Evolutionary conservation across 2,888 invertebrate species (phyloP).

Genomic region (Eilema griseolum): DNA sequence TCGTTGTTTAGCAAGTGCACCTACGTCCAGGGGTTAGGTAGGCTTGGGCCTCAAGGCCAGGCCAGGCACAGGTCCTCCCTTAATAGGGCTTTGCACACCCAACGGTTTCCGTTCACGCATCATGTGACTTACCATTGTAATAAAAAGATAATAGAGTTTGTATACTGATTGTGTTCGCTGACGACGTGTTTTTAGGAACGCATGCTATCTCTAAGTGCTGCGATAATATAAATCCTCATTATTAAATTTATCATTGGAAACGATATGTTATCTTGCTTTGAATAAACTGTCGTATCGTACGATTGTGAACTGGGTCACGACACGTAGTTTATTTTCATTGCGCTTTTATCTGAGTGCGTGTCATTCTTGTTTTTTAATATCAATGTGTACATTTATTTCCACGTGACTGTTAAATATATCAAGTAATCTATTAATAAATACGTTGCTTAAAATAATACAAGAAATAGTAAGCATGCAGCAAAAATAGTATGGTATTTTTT

Average conservation of each 20-base stretch:
- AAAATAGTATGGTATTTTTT: neutral
- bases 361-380: slow-evolving; percentile 24
- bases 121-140: slow-evolving; percentile 46
- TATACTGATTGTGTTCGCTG: slow-evolving; percentile 37
- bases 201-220: slow-evolving; percentile 48
- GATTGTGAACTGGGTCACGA: slow-evolving; percentile 66
- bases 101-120: slow-evolving; percentile 15
- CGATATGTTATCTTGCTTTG: slow-evolving; percentile 47
- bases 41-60: too few relatives aligned
- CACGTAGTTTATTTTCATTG: slow-evolving; percentile 49
- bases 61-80: too few relatives aligned
- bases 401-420: slow-evolving; percentile 4
- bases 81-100: too few relatives aligned
- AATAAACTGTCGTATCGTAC: slow-evolving; percentile 53
- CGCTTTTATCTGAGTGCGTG: slow-evolving; percentile 32
- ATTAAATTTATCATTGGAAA: slow-evolving; percentile 61
- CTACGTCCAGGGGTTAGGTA: too few relatives aligned
- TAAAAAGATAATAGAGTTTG: slow-evolving; percentile 34
- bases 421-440: neutral
- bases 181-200: slow-evolving; percentile 34
- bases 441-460: slow-evolving; percentile 2
- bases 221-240: slow-evolving; percentile 60
- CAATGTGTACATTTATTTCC: slow-evolving; percentile 21
- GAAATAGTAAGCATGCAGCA: neutral
- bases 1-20: too few relatives aligned